Percentiles rank a stretch among this genome's conserved stretches.
Conservation (phyloP, 2,113 vertebrate genomes). For the Cavia aperea region DNA sequence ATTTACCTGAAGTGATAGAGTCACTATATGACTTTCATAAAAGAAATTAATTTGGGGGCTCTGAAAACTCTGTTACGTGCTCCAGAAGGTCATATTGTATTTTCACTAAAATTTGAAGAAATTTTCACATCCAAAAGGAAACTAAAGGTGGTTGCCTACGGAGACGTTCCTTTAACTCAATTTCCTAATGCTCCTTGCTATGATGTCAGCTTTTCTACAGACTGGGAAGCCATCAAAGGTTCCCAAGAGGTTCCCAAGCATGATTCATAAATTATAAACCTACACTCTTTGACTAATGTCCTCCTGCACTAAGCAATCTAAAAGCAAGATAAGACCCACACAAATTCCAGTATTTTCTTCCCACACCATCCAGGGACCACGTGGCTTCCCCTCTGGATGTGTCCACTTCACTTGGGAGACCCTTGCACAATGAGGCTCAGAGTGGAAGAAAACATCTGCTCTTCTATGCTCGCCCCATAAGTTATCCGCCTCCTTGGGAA, state of each 20-base stretch:
- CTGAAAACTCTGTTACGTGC: slow-evolving; percentile 11
- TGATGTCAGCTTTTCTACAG: not conserved
- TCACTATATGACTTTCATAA: not conserved
- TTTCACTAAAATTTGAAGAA: slow-evolving; percentile 48
- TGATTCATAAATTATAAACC: not conserved
- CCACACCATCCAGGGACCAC: not conserved
- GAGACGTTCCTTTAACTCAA: slow-evolving; percentile 40
- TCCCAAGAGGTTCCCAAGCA: rapidly evolving
- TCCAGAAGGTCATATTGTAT: slow-evolving; percentile 34
- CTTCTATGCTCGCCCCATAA: slow-evolving; percentile 1
- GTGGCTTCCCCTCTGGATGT: not conserved
- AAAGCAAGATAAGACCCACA: not conserved
- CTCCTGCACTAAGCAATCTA: not conserved
- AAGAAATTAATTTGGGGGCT: slow-evolving; percentile 41
- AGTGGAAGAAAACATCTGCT: not conserved
- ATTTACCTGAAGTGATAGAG: not conserved
- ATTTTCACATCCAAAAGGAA: slow-evolving; percentile 39
- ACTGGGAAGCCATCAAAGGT: not conserved
- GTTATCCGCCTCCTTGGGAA: slow-evolving; percentile 40
- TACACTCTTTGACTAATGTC: not conserved
- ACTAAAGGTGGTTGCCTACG: not conserved
- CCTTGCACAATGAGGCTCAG: not conserved
- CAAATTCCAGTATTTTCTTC: not conserved
- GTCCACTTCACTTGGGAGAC: not conserved
- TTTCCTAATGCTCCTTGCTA: slow-evolving; percentile 6